Conservation (phyloP, 1,140 invertebrate species). For the Magallana gigas region DNA sequence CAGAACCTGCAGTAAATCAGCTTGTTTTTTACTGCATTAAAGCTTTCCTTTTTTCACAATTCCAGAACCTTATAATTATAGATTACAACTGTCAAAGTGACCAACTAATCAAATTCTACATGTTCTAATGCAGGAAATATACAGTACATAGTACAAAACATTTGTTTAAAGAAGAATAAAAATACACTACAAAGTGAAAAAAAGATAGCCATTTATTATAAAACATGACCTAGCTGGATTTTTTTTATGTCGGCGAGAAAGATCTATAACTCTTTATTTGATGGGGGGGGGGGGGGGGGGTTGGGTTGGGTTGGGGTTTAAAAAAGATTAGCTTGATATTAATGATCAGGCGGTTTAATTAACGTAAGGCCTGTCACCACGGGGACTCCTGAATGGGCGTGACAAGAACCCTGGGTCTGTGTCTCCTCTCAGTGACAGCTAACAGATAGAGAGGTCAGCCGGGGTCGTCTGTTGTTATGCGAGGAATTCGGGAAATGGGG, state of each 20-base stretch:
- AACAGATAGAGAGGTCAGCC: background rate
- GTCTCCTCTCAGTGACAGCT: background rate
- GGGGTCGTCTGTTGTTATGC: background rate
- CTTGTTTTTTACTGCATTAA: background rate
- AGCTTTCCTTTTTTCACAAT: background rate
- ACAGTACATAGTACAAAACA: too few species aligned
- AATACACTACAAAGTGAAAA: background rate
- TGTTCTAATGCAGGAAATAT: too few species aligned
- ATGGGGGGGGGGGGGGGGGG: background rate
- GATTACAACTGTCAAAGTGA: too few species aligned
- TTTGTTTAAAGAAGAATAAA: background rate
- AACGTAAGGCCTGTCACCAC: background rate
- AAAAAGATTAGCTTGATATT: background rate
- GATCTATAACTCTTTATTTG: background rate
- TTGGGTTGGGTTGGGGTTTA: background rate
- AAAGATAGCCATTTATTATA: background rate
- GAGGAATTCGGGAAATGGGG: constrained; percentile 11
- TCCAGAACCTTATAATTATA: background rate
- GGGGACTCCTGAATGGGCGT: background rate
- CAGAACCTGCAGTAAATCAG: background rate
- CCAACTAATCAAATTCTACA: too few species aligned
- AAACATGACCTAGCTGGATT: background rate
- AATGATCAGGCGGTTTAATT: background rate
- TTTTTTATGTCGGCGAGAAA: background rate
- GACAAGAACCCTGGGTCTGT: background rate